Evolutionary conservation across 2,797 vertebrate species (phyloP).

Genomic region (Tenualosa ilisha): DNA sequence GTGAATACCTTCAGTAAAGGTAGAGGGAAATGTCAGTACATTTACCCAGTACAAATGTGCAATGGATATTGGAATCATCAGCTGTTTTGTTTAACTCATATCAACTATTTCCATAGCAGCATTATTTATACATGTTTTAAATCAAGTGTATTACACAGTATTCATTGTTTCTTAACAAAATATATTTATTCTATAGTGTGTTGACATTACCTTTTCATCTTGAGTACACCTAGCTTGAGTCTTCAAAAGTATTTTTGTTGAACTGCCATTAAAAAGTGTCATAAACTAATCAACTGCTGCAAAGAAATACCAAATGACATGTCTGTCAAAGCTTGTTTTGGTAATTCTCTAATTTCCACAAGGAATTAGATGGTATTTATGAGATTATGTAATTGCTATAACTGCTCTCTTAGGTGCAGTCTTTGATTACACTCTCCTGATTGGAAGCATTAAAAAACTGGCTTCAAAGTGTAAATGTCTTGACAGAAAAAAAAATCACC

Average conservation of each 20-base stretch:
- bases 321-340: conserved; percentile 80
- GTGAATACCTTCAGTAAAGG: conserved; percentile 12
- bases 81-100: not conserved
- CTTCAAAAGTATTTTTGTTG: conserved; percentile 60
- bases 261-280: conserved; percentile 68
- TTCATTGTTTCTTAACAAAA: not conserved
- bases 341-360: conserved; percentile 82
- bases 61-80: not conserved
- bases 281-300: conserved; percentile 76
- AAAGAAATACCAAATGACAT: conserved; percentile 83
- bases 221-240: conserved; percentile 61
- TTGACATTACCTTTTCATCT: conserved; percentile 33
- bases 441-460: conserved; percentile 51
- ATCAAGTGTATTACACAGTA: conserved; percentile 1
- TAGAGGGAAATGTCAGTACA: not conserved
- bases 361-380: conserved; percentile 76
- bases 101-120: not conserved
- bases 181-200: conserved; percentile 29
- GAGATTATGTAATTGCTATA: conserved; percentile 81
- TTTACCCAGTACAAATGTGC: not conserved
- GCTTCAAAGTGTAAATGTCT: conserved; percentile 24
- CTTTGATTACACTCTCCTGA: conserved; percentile 72
- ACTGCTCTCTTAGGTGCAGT: conserved; percentile 73
- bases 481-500: not conserved
- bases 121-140: conserved; percentile 54